Percentiles rank a stretch among this genome's conserved stretches.
These are phyloP conservation scores for Microtus montanus DNA, from an alignment of 2,113 vertebrate genomes.

Conservation along the genomic window DNA sequence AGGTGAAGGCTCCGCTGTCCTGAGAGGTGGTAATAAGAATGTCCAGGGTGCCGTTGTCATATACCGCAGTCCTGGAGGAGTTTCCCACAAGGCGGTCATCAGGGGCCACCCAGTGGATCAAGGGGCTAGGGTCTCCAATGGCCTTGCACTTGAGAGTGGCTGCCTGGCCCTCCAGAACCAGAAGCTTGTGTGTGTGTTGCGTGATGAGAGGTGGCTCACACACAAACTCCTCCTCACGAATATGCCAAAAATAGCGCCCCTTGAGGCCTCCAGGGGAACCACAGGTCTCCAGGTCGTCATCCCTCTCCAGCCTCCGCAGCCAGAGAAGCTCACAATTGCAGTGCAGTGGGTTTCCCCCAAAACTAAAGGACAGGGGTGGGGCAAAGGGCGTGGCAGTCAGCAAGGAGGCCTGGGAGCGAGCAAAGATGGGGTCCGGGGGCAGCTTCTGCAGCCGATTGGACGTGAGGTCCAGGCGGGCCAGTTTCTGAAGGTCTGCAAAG, in stretches of 20 bases:
- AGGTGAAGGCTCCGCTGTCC: conserved; percentile 97
- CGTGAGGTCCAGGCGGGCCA: conserved; percentile 96
- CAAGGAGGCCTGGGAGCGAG: conserved; percentile 91
- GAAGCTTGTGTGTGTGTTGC: conserved; percentile 95
- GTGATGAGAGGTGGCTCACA: conserved; percentile 98
- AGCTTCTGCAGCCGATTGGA: conserved; percentile 98
- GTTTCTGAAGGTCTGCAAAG: conserved; percentile 92
- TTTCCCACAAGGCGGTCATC: conserved; percentile 95
- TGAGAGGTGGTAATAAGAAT: conserved; percentile 95
- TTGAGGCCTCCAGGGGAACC: conserved; percentile 94
- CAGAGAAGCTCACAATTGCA: conserved; percentile 98
- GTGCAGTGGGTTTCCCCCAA: conserved; percentile 96
- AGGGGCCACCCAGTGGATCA: conserved; percentile 97
- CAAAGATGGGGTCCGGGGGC: conserved; percentile 96
- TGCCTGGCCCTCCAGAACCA: conserved; percentile 97
- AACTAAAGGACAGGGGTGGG: conserved; percentile 92
- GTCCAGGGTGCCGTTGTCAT: conserved; percentile 97
- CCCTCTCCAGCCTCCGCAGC: conserved; percentile 93
- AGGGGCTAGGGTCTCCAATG: conserved; percentile 94
- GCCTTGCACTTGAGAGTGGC: conserved; percentile 97
- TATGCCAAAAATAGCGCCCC: conserved; percentile 97
- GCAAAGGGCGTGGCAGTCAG: conserved; percentile 90
- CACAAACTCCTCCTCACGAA: conserved; percentile 96
- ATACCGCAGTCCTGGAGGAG: conserved; percentile 92
- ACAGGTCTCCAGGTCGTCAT: conserved; percentile 98